Base-by-base conservation (phyloP, 1,140 invertebrate genomes). In the Drosophila auraria region DNA sequence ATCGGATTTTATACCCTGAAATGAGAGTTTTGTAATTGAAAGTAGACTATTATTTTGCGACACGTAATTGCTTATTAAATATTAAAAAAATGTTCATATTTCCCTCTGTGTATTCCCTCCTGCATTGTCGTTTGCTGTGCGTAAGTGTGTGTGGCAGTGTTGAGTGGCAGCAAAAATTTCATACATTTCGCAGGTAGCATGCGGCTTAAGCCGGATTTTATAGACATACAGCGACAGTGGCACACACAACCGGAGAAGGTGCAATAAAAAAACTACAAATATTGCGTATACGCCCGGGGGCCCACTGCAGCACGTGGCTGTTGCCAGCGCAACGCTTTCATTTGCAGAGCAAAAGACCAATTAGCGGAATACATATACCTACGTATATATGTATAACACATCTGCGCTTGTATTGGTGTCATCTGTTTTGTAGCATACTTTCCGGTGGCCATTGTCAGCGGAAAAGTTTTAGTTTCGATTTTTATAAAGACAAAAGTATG, bases 151-250 rank as follows among this genome's bases (percentile, higher is more conserved):
- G 45, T 40, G 36, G n/a, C 20, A 15, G 40, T 82, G 82, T 59
- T 76, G 82, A 61, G 71, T 68, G 75, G 75, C 83, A 78, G 68
- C 65, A 83, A 68, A 79, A 73, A 78, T 83, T 74, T 66, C 83
- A 87, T 87, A 83, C 83, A 89, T 87, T 81, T 87, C 83, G 59
- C 77, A 87, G 83, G 80, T 87, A 87, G 84, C 77, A 74, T 58
- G 80, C 42, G 68, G 86, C 86, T 89, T 89, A 90, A 89, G 78
- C 59, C 59, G 86, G 86, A 89, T 89, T 89, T 89, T 73, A 89
- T 89, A 76, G 84, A 87, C 82, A 73, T 60, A 44, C 36, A 36
- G 12, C 54, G 14, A 38, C 38, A 30, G 38, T 42, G 49, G 30
- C 14, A 58, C 27, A 45, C 38, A 38, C n/a, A 30, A 27, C 14